Percentiles rank a stretch among this genome's conserved stretches.
Conservation (phyloP, 2,797 vertebrate species). For the Orientallactaga sibirica region DNA sequence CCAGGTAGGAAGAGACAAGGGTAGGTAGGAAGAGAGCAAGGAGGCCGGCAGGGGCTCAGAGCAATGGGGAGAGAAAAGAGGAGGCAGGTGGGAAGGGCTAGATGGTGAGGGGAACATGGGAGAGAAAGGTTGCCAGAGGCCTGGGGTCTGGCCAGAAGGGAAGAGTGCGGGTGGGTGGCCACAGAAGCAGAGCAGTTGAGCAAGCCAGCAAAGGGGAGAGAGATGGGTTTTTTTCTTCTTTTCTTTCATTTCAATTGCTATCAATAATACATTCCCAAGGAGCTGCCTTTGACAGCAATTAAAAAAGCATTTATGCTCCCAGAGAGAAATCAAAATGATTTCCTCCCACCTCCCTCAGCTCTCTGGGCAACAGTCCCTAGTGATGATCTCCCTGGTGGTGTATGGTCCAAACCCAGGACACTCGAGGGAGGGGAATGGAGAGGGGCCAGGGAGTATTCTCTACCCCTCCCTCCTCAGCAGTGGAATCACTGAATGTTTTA, state of each 20-base stretch:
- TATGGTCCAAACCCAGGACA: neutral
- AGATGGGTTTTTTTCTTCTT: neutral
- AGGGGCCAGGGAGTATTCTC: neutral
- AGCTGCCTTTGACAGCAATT: constrained; percentile 87
- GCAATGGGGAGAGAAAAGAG: neutral
- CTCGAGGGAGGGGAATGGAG: neutral
- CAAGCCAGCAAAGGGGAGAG: neutral
- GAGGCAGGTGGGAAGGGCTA: neutral
- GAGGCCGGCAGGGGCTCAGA: neutral
- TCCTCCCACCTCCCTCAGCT: constrained; percentile 82
- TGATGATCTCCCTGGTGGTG: neutral
- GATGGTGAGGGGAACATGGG: neutral
- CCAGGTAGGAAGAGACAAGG: neutral
- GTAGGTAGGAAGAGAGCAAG: neutral
- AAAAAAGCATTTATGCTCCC: constrained; percentile 86
- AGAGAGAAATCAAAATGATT: constrained; percentile 84
- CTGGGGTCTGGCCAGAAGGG: neutral
- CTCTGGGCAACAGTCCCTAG: constrained; percentile 74
- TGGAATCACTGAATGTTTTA: constrained; percentile 25
- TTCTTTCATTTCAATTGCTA: constrained; percentile 84
- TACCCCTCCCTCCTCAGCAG: constrained; percentile 1
- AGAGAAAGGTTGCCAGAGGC: neutral
- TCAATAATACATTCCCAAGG: constrained; percentile 87
- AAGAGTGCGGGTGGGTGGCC: neutral
- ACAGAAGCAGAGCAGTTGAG: neutral